A percentile compares a stretch with the other conserved stretches of the same genome.
Evolutionary conservation across 2,797 vertebrate species (phyloP).

Genomic region (Petrocephalus sullivani): DNA sequence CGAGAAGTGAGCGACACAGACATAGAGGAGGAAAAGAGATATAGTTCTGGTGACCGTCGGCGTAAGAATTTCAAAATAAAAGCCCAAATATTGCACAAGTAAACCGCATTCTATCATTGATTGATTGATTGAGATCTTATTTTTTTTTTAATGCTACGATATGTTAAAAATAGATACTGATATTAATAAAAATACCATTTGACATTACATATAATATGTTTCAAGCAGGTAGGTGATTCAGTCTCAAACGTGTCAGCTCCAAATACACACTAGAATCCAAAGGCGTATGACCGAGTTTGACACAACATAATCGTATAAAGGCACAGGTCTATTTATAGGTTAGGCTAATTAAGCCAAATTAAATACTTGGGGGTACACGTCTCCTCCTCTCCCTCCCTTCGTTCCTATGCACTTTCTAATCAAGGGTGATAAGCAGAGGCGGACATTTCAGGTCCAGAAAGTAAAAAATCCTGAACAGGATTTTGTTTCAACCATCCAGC

Average conservation of each 20-base stretch:
- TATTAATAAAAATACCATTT: background rate
- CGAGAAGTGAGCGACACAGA: background rate
- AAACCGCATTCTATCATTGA: background rate
- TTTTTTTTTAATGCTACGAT: background rate
- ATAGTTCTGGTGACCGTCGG: background rate
- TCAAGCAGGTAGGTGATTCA: background rate
- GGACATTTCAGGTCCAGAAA: too few relatives aligned
- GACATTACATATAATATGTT: background rate
- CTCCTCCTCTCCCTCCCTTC: background rate
- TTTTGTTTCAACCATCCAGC: too few relatives aligned
- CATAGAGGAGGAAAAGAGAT: background rate
- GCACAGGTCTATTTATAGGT: background rate
- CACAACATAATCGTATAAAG: background rate
- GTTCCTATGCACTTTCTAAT: background rate
- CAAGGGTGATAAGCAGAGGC: too few relatives aligned
- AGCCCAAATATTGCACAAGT: background rate
- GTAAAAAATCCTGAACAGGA: too few relatives aligned
- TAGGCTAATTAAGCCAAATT: background rate
- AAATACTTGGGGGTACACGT: background rate
- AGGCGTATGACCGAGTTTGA: background rate
- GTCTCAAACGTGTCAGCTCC: background rate
- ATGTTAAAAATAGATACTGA: background rate
- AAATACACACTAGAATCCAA: background rate
- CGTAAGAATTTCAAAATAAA: constrained; percentile 1
- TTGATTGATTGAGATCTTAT: too few relatives aligned